phyloP scores from a whole-genome alignment of 2,113 vertebrate species.

The Pseudorasbora parva region DNA sequence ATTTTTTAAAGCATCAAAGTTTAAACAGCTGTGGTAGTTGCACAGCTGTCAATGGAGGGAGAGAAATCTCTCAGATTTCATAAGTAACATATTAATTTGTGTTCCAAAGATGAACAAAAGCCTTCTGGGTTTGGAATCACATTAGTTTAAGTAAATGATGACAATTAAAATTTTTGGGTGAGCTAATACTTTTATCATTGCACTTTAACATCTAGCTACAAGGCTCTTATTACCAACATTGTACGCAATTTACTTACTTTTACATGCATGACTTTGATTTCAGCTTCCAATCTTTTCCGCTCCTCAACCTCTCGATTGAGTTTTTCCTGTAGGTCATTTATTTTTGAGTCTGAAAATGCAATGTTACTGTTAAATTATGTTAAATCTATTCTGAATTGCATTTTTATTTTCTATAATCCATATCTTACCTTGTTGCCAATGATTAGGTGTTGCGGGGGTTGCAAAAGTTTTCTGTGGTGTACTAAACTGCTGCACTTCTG shows the following conservation, averaged over 20 bases:
- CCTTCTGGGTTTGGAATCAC: too few relatives aligned
- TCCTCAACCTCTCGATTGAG: constrained; percentile 87
- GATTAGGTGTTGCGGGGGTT: constrained; percentile 71
- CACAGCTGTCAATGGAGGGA: too few relatives aligned
- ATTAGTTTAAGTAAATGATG: too few relatives aligned
- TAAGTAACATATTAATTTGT: too few relatives aligned
- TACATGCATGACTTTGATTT: constrained; percentile 80
- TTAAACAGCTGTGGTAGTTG: too few relatives aligned
- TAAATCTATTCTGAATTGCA: background rate
- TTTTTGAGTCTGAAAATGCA: constrained; percentile 76
- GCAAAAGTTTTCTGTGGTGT: constrained; percentile 81
- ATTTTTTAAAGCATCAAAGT: too few relatives aligned
- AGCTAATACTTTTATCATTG: too few relatives aligned
- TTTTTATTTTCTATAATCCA: background rate
- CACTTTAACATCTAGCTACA: background rate
- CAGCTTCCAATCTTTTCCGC: constrained; percentile 83
- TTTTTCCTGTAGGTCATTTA: constrained; percentile 87
- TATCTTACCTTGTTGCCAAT: constrained; percentile 77
- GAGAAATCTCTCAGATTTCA: too few relatives aligned
- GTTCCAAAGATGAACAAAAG: too few relatives aligned
- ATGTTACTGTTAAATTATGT: constrained; percentile 10
- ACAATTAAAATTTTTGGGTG: too few relatives aligned
- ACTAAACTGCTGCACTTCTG: constrained; percentile 72
- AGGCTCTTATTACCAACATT: background rate
- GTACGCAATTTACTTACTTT: constrained; percentile 74